These are phyloP conservation scores for Xenopus laevis DNA, from an alignment of 2,113 vertebrate genomes.

Conservation along the genomic window DNA sequence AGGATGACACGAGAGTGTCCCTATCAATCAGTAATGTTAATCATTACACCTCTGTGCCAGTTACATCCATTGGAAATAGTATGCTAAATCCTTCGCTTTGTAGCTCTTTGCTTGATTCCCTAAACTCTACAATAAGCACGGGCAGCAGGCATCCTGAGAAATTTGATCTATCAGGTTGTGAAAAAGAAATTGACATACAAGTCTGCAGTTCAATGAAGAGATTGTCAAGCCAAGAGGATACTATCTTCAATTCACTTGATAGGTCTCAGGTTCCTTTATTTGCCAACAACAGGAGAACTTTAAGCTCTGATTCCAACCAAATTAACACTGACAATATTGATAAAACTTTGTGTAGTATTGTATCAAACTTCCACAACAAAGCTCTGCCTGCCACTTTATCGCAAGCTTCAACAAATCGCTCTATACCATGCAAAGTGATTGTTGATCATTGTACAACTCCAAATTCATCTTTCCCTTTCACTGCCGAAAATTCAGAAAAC, in stretches of 20 bases:
- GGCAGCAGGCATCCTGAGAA: slow-evolving; percentile 65
- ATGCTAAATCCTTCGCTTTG: slow-evolving; percentile 71
- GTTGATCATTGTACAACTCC: slow-evolving; percentile 73
- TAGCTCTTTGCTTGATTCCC: slow-evolving; percentile 68
- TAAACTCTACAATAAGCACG: slow-evolving; percentile 63
- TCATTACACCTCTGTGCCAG: slow-evolving; percentile 66
- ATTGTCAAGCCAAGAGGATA: slow-evolving; percentile 57
- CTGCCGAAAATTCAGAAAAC: slow-evolving; percentile 59
- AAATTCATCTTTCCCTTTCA: slow-evolving; percentile 64
- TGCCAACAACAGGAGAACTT: slow-evolving; percentile 62
- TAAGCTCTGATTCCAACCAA: slow-evolving; percentile 58
- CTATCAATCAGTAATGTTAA: slow-evolving; percentile 54
- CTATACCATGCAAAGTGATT: slow-evolving; percentile 79
- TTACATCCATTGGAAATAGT: slow-evolving; percentile 63
- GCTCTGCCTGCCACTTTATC: slow-evolving; percentile 57
- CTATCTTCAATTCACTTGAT: slow-evolving; percentile 53
- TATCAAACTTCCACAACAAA: slow-evolving; percentile 62
- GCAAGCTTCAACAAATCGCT: slow-evolving; percentile 67
- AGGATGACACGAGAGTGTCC: slow-evolving; percentile 62
- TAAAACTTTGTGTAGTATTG: slow-evolving; percentile 59
- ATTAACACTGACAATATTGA: slow-evolving; percentile 61
- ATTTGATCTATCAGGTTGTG: slow-evolving; percentile 62
- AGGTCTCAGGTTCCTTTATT: slow-evolving; percentile 62
- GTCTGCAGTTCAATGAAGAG: slow-evolving; percentile 57
- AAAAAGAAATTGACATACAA: slow-evolving; percentile 56